Evolutionary conservation across 2,113 vertebrate genomes (phyloP).

Genomic region (Zeus faber): DNA sequence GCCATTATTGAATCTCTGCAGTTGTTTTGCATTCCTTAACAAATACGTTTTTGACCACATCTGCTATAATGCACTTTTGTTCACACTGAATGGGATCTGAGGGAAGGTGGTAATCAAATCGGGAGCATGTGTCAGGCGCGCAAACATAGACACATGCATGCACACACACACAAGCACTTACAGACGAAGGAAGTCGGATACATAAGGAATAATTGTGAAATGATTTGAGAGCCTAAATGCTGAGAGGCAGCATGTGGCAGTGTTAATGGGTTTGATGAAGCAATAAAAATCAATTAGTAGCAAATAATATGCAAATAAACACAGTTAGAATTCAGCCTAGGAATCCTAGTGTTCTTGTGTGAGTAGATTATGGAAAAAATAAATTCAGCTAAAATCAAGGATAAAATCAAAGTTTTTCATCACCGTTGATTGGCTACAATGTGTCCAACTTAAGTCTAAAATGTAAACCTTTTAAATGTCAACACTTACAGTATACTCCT

Average conservation of each 20-base stretch:
- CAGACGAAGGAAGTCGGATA: background rate
- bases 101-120: background rate
- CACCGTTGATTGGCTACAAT: no score
- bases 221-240: constrained; percentile 12
- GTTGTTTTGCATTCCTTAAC: constrained; percentile 30
- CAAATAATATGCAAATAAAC: constrained; percentile 49
- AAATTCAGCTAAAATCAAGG: no score
- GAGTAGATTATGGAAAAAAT: background rate
- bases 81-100: constrained; percentile 16
- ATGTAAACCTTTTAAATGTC: no score
- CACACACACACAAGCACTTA: constrained; percentile 9
- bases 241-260: constrained; percentile 25
- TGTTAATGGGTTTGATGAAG: constrained; percentile 38
- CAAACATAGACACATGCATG: constrained; percentile 3
- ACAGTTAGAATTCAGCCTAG: constrained; percentile 14
- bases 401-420: no score
- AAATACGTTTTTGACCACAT: constrained; percentile 24
- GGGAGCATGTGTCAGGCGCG: background rate
- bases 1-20: constrained; percentile 40
- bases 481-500: no score
- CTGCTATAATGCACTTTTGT: constrained; percentile 22
- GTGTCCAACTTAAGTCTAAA: no score
- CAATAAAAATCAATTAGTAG: constrained; percentile 43
- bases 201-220: constrained; percentile 13
- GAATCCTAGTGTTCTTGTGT: constrained; percentile 7